phyloP scores from a whole-genome alignment of 2,113 vertebrate genomes.

The Melanerpes formicivorus region DNA sequence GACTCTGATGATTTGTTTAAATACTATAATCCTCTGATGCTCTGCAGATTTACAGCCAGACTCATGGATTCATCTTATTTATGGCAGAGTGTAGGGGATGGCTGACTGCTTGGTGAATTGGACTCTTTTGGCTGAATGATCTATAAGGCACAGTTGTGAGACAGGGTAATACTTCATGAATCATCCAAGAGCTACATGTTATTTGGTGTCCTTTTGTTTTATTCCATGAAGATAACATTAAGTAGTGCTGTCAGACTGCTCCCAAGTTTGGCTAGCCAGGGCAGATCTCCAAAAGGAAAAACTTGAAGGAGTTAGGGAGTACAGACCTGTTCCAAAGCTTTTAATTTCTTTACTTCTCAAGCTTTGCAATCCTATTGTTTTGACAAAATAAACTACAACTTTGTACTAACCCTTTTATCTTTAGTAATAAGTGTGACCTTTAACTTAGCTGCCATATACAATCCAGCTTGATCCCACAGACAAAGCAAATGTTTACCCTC shows the following conservation, averaged over 20 bases:
- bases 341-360: neutral
- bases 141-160: neutral
- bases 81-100: neutral
- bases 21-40: constrained; percentile 33
- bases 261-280: neutral
- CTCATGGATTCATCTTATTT: neutral
- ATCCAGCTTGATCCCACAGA: neutral
- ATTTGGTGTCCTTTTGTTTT: neutral
- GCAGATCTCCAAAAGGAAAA: neutral
- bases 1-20: constrained; percentile 45
- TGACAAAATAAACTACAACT: neutral
- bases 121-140: neutral
- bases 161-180: neutral
- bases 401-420: neutral
- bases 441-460: neutral
- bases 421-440: neutral
- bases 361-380: neutral
- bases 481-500: neutral
- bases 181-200: neutral
- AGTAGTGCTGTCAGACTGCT: neutral
- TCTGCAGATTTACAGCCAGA: constrained; percentile 8
- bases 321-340: neutral
- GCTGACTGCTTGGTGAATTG: neutral
- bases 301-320: neutral
- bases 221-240: neutral